Percentiles rank a stretch among this genome's conserved stretches.
These are phyloP conservation scores for Fulmarus glacialis DNA, from an alignment of 2,113 vertebrate genomes.

Conservation along the genomic window DNA sequence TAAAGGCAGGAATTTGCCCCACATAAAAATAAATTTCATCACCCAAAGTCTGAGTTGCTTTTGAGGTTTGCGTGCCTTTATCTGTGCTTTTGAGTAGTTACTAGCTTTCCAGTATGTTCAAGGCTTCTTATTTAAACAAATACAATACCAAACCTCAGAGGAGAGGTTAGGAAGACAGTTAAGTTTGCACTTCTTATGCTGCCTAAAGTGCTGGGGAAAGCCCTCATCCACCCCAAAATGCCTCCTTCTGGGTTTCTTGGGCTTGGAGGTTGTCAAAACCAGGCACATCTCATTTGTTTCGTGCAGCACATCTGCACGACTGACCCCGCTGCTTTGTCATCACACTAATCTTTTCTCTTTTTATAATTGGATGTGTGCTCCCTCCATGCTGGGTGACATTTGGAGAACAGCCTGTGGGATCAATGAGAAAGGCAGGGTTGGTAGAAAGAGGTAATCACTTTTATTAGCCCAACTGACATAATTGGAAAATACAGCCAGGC, in stretches of 20 bases:
- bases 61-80: background rate
- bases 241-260: background rate
- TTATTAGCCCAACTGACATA: conserved; percentile 31
- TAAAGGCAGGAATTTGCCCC: background rate
- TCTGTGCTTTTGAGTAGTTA: background rate
- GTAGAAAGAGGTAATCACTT: conserved; percentile 41
- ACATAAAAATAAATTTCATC: background rate
- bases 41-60: background rate
- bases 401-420: conserved; percentile 43
- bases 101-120: background rate
- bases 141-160: background rate
- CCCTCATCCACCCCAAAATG: background rate
- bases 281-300: background rate
- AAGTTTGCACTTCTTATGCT: background rate
- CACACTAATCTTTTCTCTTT: background rate
- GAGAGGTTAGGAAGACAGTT: background rate
- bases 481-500: conserved; percentile 10
- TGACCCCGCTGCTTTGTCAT: conserved; percentile 42
- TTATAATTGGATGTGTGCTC: conserved; percentile 38
- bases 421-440: conserved; percentile 27
- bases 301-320: background rate
- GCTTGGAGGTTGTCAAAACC: background rate
- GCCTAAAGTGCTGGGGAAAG: background rate
- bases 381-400: conserved; percentile 46
- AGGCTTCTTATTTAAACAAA: background rate